Conservation (phyloP, 2,113 vertebrate genomes). For the Cichladusa arquata region DNA sequence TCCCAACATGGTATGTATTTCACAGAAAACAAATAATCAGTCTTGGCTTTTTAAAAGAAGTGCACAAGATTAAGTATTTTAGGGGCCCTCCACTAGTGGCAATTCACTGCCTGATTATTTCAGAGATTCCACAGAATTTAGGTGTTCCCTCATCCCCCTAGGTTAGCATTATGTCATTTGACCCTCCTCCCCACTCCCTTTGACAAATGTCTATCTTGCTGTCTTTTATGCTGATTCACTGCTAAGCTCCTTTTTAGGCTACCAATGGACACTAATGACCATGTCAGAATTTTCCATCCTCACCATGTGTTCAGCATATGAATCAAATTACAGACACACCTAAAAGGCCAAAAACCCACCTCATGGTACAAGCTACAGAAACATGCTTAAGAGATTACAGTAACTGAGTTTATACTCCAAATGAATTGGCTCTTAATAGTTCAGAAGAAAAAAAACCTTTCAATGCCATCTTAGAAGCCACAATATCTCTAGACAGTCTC, state of each 20-base stretch:
- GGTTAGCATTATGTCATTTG: neutral
- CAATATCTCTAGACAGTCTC: neutral
- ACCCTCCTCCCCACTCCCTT: too few species aligned
- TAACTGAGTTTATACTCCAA: neutral
- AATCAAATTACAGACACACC: neutral
- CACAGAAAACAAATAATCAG: neutral
- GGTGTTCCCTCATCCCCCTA: neutral
- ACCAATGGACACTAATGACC: neutral
- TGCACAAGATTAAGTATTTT: neutral
- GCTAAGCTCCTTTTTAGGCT: neutral
- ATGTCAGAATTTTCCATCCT: neutral
- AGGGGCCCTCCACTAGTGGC: neutral
- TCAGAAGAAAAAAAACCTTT: neutral
- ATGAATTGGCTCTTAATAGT: neutral
- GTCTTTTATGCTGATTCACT: neutral
- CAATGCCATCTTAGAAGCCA: neutral
- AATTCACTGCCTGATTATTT: neutral
- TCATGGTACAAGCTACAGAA: neutral
- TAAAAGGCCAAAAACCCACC: rapidly evolving
- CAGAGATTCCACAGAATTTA: neutral
- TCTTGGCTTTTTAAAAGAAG: neutral
- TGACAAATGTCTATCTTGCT: neutral
- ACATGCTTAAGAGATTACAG: neutral
- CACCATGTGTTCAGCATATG: neutral
- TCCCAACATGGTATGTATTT: neutral